A percentile compares a stretch with the other conserved stretches of the same genome.
These are phyloP conservation scores for Anas platyrhynchos DNA, from an alignment of 2,113 vertebrate genomes.

Conservation along the genomic window DNA sequence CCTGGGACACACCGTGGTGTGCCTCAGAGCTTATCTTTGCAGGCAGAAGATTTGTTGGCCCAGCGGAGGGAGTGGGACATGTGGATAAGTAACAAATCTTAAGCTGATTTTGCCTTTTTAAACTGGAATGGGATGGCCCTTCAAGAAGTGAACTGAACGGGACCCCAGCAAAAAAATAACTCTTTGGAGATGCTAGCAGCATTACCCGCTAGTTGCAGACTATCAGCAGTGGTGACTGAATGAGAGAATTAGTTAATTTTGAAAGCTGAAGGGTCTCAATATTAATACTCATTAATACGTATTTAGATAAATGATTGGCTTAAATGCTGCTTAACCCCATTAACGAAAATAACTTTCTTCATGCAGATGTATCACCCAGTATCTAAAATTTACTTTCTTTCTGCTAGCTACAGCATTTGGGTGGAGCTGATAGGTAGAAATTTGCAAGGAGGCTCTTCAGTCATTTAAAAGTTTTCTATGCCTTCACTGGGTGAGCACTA, in stretches of 20 bases:
- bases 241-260: background rate
- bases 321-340: background rate
- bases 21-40: background rate
- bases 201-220: background rate
- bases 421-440: background rate
- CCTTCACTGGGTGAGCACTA: conserved; percentile 40
- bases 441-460: background rate
- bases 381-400: background rate
- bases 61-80: background rate
- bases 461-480: background rate
- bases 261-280: background rate
- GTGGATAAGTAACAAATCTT: background rate
- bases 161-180: background rate
- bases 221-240: background rate
- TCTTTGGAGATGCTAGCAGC: background rate
- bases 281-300: background rate
- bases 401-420: background rate
- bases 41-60: background rate
- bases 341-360: background rate
- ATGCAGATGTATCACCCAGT: background rate
- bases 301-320: background rate
- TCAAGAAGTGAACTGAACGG: background rate
- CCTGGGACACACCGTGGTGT: fast-evolving
- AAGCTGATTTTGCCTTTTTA: background rate
- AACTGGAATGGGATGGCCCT: background rate